Conservation (phyloP, 2,797 vertebrate genomes). For the Coranthus polyacanthus region DNA sequence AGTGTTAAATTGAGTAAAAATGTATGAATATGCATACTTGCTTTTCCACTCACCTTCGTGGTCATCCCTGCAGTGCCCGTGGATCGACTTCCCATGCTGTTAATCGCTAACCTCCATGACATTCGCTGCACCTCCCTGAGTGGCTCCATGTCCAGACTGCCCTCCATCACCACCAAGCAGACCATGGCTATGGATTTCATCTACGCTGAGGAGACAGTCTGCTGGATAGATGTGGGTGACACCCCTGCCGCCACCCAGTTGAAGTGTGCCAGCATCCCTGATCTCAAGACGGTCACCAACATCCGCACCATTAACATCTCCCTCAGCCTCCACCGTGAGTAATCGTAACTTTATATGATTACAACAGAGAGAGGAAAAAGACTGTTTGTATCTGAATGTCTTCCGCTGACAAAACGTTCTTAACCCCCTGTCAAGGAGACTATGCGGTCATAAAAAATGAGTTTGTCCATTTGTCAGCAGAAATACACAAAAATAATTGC, state of each 20-base stretch:
- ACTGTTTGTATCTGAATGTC: too few species aligned
- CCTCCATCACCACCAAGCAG: slow-evolving; percentile 91
- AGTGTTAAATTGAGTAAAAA: not conserved
- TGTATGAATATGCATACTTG: not conserved
- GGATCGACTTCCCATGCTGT: slow-evolving; percentile 91
- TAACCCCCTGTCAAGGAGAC: too few species aligned
- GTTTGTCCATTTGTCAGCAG: too few species aligned
- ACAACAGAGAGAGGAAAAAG: not conserved
- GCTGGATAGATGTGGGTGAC: slow-evolving; percentile 97
- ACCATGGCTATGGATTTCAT: slow-evolving; percentile 98
- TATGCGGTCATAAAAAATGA: too few species aligned
- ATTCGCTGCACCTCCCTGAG: slow-evolving; percentile 93
- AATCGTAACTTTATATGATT: not conserved
- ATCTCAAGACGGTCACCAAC: slow-evolving; percentile 91
- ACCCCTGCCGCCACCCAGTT: slow-evolving; percentile 90
- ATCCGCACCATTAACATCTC: slow-evolving; percentile 94
- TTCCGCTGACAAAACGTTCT: too few species aligned
- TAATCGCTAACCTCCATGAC: slow-evolving; percentile 96
- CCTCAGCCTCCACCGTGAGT: slow-evolving; percentile 98
- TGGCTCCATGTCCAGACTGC: slow-evolving; percentile 87
- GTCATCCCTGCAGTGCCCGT: slow-evolving; percentile 87
- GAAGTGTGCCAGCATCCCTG: slow-evolving; percentile 94
- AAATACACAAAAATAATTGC: too few species aligned
- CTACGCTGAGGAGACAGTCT: slow-evolving; percentile 92
- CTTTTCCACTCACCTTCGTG: not conserved